Evolutionary conservation across 1,140 invertebrate genomes (phyloP).

Genomic region (Laupala kohalensis): DNA sequence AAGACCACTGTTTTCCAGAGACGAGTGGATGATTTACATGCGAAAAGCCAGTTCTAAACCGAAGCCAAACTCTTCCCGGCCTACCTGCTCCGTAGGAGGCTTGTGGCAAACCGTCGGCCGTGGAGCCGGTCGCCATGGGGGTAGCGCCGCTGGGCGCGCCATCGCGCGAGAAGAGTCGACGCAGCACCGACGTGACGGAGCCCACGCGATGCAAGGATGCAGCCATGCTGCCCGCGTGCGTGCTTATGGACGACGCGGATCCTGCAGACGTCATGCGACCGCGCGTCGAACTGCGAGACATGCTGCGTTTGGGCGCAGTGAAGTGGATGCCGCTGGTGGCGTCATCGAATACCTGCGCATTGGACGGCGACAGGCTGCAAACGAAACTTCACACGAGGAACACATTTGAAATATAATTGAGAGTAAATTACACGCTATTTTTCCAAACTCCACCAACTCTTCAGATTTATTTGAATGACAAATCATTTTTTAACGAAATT

Average conservation of each 20-base stretch:
- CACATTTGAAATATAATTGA: too few relatives aligned
- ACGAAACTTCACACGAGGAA: too few relatives aligned
- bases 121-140: not conserved
- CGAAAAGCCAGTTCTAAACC: too few relatives aligned
- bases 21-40: too few relatives aligned
- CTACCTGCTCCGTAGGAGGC: too few relatives aligned
- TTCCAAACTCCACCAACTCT: too few relatives aligned
- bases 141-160: slow-evolving; percentile 31
- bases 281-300: slow-evolving; percentile 18
- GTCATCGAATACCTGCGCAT: slow-evolving; percentile 32
- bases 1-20: too few relatives aligned
- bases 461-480: too few relatives aligned
- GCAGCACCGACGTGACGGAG: slow-evolving; percentile 56
- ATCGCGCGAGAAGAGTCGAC: slow-evolving; percentile 58
- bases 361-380: not conserved
- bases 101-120: not conserved
- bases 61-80: too few relatives aligned
- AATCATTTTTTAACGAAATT: too few relatives aligned
- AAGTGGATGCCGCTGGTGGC: slow-evolving; percentile 57
- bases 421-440: too few relatives aligned
- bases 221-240: slow-evolving; percentile 21
- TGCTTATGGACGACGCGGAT: slow-evolving; percentile 32
- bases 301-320: slow-evolving; percentile 31
- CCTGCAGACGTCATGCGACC: slow-evolving; percentile 21
- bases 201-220: slow-evolving; percentile 53